Base-by-base conservation (phyloP, 2,888 invertebrate species). In the Mythimna pallens region DNA sequence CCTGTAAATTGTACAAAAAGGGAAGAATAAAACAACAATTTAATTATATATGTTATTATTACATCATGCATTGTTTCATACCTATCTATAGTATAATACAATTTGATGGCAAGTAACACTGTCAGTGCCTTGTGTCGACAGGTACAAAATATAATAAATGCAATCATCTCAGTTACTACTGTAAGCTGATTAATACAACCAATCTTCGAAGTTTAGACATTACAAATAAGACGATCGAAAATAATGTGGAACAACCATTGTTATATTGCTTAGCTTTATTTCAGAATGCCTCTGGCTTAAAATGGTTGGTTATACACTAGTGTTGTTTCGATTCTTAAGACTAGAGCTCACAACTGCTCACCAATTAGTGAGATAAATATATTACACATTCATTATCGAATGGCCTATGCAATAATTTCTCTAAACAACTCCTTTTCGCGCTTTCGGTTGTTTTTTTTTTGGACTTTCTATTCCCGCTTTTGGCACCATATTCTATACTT, bases 101-200 rank as follows among this genome's bases (percentile, higher is more conserved):
- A 85, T 89, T 83, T 84, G 83, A 88, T 90, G 90, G 90, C 91
- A 90, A 90, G 90, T 89, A 67, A 85, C 84, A 87, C 86, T 82
- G 71, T 82, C 77, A 66, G 83, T 85, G 87, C 78, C 84, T 80
- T 65, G 40, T 54, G 66, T 81, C 54, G 78, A 86, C 76, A 76
- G 75, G 65, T 72, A 76, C 65, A 82, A 64, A 80, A 86, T 66
- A 70, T 62, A 80, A 67, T 86, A 88, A 89, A 88, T 89, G 86
- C 86, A 89, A 80, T 76, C 78, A 84, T 81, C 84, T 67, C 68
- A 73, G 76, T 61, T 78, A 83, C 81, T 73, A 70, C 47, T 68
- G 76, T 76, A 75, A 84, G 73, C 58, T 34, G 71, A 66, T 58
- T 30, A 66, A 70, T 70, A 70, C 65, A 61, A 63, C 30, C 50